Percentiles rank a stretch among this genome's conserved stretches.
Evolutionary conservation across 2,888 invertebrate species (phyloP).

Genomic region (Chelonus formosanus): DNA sequence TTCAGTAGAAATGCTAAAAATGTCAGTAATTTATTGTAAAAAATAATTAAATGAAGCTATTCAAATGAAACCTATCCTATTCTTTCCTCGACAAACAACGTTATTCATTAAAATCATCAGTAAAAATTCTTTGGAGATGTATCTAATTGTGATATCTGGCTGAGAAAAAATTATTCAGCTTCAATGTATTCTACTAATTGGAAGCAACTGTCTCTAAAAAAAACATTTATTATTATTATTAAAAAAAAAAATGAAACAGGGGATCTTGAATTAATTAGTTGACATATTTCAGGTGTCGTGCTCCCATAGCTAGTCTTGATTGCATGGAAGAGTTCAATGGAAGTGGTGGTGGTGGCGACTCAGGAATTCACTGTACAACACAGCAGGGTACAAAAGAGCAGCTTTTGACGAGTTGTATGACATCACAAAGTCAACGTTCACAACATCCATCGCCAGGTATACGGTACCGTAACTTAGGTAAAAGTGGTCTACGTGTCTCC

Average conservation of each 20-base stretch:
- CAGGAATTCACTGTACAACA: slow-evolving; percentile 64
- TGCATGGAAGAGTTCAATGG: slow-evolving; percentile 94
- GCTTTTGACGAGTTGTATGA: slow-evolving; percentile 65
- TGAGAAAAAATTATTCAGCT: too few relatives aligned
- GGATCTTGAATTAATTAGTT: too few relatives aligned
- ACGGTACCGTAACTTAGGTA: slow-evolving; percentile 92
- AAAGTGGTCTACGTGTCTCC: slow-evolving; percentile 93
- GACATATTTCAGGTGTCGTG: slow-evolving; percentile 77
- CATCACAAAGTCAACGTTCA: slow-evolving; percentile 68
- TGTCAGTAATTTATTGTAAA: too few relatives aligned
- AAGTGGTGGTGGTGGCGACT: slow-evolving; percentile 65
- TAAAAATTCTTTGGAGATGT: too few relatives aligned
- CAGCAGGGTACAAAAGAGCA: slow-evolving; percentile 68
- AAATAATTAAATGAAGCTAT: too few relatives aligned
- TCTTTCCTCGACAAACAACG: too few relatives aligned
- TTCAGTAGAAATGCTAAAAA: too few relatives aligned
- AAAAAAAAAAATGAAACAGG: too few relatives aligned
- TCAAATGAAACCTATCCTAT: too few relatives aligned
- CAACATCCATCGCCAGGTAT: slow-evolving; percentile 80
- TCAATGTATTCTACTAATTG: too few relatives aligned
- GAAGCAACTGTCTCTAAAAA: background rate
- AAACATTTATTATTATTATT: background rate
- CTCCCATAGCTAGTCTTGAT: slow-evolving; percentile 90
- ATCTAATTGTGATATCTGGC: too few relatives aligned
- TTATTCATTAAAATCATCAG: too few relatives aligned